Evolutionary conservation across 2,888 invertebrate species (phyloP).

Genomic region (Diarsia brunnea): DNA sequence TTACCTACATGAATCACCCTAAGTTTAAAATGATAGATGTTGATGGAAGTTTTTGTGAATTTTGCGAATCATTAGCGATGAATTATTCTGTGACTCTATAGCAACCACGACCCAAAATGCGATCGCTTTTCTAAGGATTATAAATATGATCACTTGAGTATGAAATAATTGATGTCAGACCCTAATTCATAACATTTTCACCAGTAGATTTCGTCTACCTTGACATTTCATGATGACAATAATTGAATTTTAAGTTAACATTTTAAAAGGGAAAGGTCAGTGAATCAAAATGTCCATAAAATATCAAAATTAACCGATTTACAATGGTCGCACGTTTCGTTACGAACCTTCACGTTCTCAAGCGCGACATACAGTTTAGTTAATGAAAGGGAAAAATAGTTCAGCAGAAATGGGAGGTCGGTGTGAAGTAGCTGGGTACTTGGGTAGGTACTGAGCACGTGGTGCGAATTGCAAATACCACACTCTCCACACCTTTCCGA

Average conservation of each 20-base stretch:
- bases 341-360: conserved; percentile 28
- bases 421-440: conserved; percentile 74
- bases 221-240: conserved; percentile 37
- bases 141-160: background rate
- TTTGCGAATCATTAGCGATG: conserved; percentile 12
- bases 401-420: conserved; percentile 73
- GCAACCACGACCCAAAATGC: background rate
- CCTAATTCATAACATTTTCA: background rate
- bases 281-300: conserved; percentile 45
- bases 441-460: conserved; percentile 66
- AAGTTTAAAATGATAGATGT: conserved; percentile 18
- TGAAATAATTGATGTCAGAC: background rate
- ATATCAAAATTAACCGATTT: conserved; percentile 39
- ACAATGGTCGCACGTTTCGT: conserved; percentile 29
- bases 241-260: conserved; percentile 18
- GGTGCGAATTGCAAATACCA: conserved; percentile 82
- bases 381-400: conserved; percentile 65
- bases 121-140: background rate
- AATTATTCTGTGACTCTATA: conserved; percentile 41
- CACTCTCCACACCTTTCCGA: conserved; percentile 46
- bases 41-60: conserved; percentile 29
- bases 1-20: conserved; percentile 38
- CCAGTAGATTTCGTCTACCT: conserved; percentile 28
- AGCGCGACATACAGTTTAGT: conserved; percentile 8
- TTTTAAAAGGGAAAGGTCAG: conserved; percentile 38